These are phyloP conservation scores for Ophion ventricosus DNA, from an alignment of 2,888 invertebrate genomes.

Conservation along the genomic window DNA sequence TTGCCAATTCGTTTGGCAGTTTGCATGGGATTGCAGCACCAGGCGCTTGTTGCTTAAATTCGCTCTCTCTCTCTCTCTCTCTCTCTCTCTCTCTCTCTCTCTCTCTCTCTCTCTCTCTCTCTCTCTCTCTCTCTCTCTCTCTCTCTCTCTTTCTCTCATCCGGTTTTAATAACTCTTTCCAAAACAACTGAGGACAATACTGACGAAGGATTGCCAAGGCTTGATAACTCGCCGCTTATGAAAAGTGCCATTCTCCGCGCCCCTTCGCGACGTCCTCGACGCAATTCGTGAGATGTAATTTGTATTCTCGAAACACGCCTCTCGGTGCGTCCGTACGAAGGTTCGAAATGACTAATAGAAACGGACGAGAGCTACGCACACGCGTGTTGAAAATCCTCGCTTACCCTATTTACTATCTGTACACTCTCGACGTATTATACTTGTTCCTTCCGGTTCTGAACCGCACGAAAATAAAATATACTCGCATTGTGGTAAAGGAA, in stretches of 20 bases:
- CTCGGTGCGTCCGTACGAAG: slow-evolving; percentile 2
- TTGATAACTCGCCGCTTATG: not conserved
- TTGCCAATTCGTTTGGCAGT: slow-evolving; percentile 15
- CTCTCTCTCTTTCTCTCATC: not conserved
- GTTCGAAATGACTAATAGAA: slow-evolving; percentile 28
- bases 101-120: not conserved
- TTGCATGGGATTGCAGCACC: not conserved
- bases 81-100: not conserved
- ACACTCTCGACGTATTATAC: not conserved
- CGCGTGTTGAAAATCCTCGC: not conserved
- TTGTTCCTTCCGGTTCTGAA: slow-evolving; percentile 14
- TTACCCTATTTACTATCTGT: slow-evolving; percentile 7
- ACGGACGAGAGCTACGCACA: slow-evolving; percentile 6
- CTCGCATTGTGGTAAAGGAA: not conserved
- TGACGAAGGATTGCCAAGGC: not conserved
- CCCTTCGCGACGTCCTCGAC: not conserved
- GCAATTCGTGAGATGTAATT: slow-evolving; percentile 27
- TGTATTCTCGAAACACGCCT: slow-evolving; percentile 35
- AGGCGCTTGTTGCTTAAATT: not conserved
- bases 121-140: not conserved
- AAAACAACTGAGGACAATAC: not conserved
- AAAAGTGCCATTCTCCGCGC: not conserved
- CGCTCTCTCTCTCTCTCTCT: not conserved
- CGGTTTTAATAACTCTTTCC: slow-evolving; percentile 1
- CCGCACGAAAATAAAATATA: not conserved